Base-by-base conservation (phyloP, 2,797 vertebrate species). In the Echeneis naucrates region DNA sequence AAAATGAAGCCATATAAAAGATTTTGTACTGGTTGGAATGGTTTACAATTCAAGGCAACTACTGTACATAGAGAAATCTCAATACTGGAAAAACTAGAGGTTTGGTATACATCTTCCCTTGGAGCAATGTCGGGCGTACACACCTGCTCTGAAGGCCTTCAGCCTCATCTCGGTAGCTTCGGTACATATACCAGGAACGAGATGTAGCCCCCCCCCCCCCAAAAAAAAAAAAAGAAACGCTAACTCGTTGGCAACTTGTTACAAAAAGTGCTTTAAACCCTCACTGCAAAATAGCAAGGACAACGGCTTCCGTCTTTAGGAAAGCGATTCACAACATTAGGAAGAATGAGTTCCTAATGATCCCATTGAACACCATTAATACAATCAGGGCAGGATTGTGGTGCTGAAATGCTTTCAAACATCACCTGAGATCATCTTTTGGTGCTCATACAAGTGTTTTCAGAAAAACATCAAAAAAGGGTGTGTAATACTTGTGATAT, bases 191-290 rank as follows among this genome's bases (percentile, higher is more conserved):
- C 51, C 75, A 79, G 81, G 87, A 32, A 81, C 42, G 90, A 94
- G 89, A 84, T 76, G 87, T 94, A 96, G 95, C 95, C 95, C n/a
- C n/a, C n/a, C n/a, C n/a, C n/a, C n/a, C n/a, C n/a, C n/a, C 3
- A 30, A 30, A 95, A 96, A 90, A 89, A 92, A 68, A 60, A 95
- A 59, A 95, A 91, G 91, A 75, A 72, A 95, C 90, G 88, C 73
- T 76, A 86, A 92, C 91, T 92, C 91, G 92, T 97, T 97, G 96
- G 95, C 96, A 97, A 96, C 94, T 91, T 95, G 95, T 91, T 95
- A 95, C 92, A 95, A 96, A 99, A 98, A 98, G 97, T 98, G 97
- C 96, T 97, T 96, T 84, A 93, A 92, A 89, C 84, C 94, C 92
- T 95, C 92, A 91, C 89, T 74, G 84, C 86, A 75, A 82, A 93